Conservation (phyloP, 2,113 vertebrate species). For the Triplophysa dalaica region DNA sequence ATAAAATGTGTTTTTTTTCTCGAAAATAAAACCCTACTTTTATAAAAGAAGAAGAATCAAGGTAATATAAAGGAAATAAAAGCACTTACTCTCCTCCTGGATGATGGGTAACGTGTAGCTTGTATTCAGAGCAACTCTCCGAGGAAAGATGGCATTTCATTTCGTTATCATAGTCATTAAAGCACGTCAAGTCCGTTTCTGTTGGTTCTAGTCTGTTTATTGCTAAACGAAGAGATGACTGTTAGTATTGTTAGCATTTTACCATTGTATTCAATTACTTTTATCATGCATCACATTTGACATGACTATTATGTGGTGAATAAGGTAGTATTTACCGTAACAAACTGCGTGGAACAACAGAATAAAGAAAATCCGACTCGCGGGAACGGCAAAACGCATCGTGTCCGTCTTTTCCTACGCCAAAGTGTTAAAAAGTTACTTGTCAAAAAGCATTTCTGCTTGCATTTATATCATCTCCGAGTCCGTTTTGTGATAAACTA, state of each 20-base stretch:
- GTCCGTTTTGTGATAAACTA: no score
- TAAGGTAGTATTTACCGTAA: neutral
- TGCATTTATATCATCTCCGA: no score
- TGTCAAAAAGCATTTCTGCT: no score
- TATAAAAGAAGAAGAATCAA: no score
- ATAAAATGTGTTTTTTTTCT: no score
- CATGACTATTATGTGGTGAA: neutral
- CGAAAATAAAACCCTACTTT: no score
- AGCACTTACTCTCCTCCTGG: rapidly evolving
- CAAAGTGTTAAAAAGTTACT: no score
- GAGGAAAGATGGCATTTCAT: constrained; percentile 56
- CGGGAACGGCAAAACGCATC: neutral
- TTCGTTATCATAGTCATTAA: constrained; percentile 33
- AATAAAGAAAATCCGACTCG: neutral
- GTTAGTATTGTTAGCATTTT: no score
- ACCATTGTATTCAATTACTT: no score
- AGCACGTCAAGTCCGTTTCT: constrained; percentile 51
- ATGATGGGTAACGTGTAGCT: rapidly evolving
- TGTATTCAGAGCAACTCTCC: constrained; percentile 56
- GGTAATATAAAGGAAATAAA: neutral
- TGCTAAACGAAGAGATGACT: no score
- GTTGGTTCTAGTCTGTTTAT: neutral
- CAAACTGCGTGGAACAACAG: neutral
- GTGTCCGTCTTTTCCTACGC: neutral
- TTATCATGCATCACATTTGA: neutral